phyloP scores from a whole-genome alignment of 2,888 invertebrate species.

The Chironomus tentans region DNA sequence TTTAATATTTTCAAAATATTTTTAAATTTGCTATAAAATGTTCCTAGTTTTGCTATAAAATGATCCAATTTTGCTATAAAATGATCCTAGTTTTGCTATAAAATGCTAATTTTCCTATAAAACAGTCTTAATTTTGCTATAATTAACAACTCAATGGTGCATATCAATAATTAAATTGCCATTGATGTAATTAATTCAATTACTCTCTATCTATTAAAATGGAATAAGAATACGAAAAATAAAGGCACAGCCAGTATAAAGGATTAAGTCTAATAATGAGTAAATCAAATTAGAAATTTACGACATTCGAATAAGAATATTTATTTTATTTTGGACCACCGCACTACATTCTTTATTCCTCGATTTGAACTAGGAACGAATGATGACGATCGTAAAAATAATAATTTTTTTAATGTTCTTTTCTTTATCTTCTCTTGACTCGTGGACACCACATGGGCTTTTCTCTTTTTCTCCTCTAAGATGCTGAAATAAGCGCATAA shows the following conservation, averaged over 20 bases:
- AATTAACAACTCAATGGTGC: too few species aligned
- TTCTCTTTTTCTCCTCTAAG: neutral
- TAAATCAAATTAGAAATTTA: conserved; percentile 21
- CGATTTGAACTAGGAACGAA: too few species aligned
- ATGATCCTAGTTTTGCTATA: too few species aligned
- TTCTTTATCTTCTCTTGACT: conserved; percentile 1
- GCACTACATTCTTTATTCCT: neutral
- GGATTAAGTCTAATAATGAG: conserved; percentile 11
- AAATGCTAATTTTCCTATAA: too few species aligned
- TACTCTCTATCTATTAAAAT: too few species aligned
- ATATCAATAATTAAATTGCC: too few species aligned
- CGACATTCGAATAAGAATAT: neutral
- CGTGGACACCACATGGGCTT: neutral
- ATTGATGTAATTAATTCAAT: too few species aligned
- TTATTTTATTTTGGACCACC: neutral
- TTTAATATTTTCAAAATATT: too few species aligned
- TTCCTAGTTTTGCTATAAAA: too few species aligned
- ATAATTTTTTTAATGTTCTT: neutral
- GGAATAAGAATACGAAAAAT: neutral
- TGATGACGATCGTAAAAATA: conserved; percentile 2
- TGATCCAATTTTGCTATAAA: too few species aligned
- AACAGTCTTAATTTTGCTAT: too few species aligned
- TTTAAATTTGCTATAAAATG: too few species aligned
- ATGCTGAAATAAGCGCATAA: neutral
- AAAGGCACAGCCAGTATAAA: neutral